Percentiles rank a stretch among this genome's conserved stretches.
Conservation (phyloP, 2,797 vertebrate species). For the Sardinella longiceps region DNA sequence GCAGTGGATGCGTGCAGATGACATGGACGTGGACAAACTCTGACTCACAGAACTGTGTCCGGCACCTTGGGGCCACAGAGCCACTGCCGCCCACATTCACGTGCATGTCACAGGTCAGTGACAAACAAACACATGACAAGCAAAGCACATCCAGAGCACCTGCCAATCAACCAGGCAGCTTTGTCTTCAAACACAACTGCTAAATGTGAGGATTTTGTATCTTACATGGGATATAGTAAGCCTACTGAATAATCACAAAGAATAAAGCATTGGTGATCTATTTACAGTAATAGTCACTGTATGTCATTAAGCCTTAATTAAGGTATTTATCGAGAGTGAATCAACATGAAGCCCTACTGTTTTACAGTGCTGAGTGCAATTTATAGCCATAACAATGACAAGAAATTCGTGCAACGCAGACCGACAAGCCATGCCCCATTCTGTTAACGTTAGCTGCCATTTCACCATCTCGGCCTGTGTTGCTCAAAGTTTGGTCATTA, state of each 20-base stretch:
- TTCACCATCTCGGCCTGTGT: no score
- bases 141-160: not conserved
- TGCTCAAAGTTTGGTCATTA: no score
- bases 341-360: no score
- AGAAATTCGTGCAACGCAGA: no score
- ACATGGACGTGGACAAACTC: not conserved
- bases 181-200: not conserved
- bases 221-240: not conserved
- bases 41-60: not conserved
- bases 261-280: not conserved
- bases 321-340: no score
- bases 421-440: no score
- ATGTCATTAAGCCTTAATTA: not conserved
- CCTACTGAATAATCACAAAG: not conserved
- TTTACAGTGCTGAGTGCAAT: no score
- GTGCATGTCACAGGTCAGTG: slow-evolving; percentile 9
- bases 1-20: not conserved
- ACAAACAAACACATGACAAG: not conserved
- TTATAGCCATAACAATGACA: no score
- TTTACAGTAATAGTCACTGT: not conserved
- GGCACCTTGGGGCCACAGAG: not conserved
- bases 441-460: no score
- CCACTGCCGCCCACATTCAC: not conserved
- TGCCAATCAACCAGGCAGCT: not conserved
- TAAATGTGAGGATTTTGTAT: not conserved